Evolutionary conservation across 1,140 invertebrate species (phyloP), one percentile per base, ranked within the genome.

Genomic region (Nebria ingens): DNA sequence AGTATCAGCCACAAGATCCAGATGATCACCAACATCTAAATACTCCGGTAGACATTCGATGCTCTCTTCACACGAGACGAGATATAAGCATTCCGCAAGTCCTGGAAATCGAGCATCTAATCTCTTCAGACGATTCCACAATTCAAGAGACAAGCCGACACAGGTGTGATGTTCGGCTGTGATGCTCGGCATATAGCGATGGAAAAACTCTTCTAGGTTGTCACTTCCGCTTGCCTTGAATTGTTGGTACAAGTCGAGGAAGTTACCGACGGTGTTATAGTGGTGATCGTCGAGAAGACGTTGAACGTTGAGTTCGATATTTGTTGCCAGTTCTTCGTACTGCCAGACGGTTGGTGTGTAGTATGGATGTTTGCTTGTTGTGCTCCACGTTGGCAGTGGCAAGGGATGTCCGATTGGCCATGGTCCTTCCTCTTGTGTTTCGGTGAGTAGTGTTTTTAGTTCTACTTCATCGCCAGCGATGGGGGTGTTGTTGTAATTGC

Each of bases 51-150:
- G 74, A 50, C 83, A 77, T 40, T 79, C 81, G 55, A 90, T 85
- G 50, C 83, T 84, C 72, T 95, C 92, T 73, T 94, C 91, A 65
- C 90, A 94, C 13, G 91, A 93, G 25, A 86, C 85, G 61, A 93
- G 73, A 63, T 82, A 87, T 53, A 86, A 76, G 62, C 81, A 78
- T 52, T 76, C 75, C 9, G 73, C 74, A 59, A 89, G 72, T 52
- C 82, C 80, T n/a, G 84, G 80, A 61, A 81, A 84, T 60, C 77
- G 76, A 51, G 76, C 66, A 54, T 77, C 75, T 6, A 82, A 68
- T 60, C 70, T 68, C 42, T 73, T 70, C 40, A 86, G 71, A 56
- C 80, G 74, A 50, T 76, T 69, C 60, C 90, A 74, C 59, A 93
- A 73, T 71, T 91, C 87, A 58, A 91, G 78, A 49, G 86, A 85